Evolutionary conservation across 2,888 invertebrate species (phyloP), one percentile per base, ranked within the genome.

Genomic region (Tubulanus polymorphus): DNA sequence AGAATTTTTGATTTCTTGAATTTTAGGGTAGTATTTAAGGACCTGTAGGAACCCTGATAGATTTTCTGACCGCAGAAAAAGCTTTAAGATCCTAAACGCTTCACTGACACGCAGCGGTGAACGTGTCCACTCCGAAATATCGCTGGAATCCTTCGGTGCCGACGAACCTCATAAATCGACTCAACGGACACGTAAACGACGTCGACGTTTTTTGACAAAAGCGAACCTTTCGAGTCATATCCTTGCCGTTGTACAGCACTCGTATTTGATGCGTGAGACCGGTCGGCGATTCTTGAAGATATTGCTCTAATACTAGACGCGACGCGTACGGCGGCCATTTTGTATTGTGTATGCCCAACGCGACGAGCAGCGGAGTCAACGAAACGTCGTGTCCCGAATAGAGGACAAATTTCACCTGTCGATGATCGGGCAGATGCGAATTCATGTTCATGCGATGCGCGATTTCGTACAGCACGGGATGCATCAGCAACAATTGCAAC

Each of bases 351-450:
- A 91, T 78, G 0, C 93, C 93, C 48, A 95, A 75, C 0, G 92
- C 90, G 1, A 88, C 83, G 1, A 90, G 85, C 35, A 95, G 79
- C 62, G 91, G 90, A 69, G 91, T 89, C 35, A 95, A 73, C 0
- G 94, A 94, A 70, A 90, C 88, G 77, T 95, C 95, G 69, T 95
- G 95, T 0, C 93, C 94, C 0, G 94, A 93, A 73, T 90, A 92
- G 0, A 92, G 70, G 0, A 90, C 87, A 55, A 91, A 84, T 68
- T 87, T 88, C 23, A 88, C 88, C 56, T 85, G 41, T 20, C 23
- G 18, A 8, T 41, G 18, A 20, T 5, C 15, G 5, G 6, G 41
- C 6, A 23, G 23, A 15, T 60, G 53, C 3, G 56, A 54, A 5
- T 59, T 54, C 12, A 56, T 50, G 29, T 56, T 59, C 66, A 74